Base-by-base conservation (phyloP, 2,888 invertebrate genomes). In the Tanytarsus gracilentus region DNA sequence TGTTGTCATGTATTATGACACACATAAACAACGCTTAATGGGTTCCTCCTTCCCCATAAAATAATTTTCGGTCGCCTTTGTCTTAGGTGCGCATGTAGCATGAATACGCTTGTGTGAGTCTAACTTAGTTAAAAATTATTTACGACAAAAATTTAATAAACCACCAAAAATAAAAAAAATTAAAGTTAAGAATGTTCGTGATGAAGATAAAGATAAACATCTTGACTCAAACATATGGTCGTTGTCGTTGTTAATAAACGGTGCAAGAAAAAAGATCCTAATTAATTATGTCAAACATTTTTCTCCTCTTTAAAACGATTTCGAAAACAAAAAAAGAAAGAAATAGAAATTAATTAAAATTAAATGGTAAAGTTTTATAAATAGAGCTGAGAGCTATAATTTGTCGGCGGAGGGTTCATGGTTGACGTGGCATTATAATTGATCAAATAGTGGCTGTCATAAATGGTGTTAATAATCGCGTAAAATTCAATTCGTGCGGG, bases 401-500 rank as follows among this genome's bases (percentile, higher is more conserved):
- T 44, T 44, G 44, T 44, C 44, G 44, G 18, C 44, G 18, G 44
- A 44, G 44, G 44, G 44, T 23, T 44, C 18, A 33, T n/a, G 18
- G 44, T 44, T 44, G 44, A 11, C 44, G n/a, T n/a, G 18, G 16
- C 33, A 33, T 33, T 23, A 44, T 18, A 44, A 44, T 44, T 44
- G 44, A 44, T 44, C 44, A 44, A 36, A 36, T 18, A 21, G 44
- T 18, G 44, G 44, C 18, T 44, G 44, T 21, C 44, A 44, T 44
- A 44, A 44, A 44, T 44, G 44, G 44, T 44, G 44, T 44, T 44
- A 44, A 40, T 40, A 40, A 40, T 40, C 40, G 40, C 40, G 40
- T 36, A 14, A 14, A 14, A 36, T 36, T 36, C 16, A n/a, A 36
- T 36, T 9, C 18, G 23, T 44, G 44, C 18, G 44, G 18, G 44